Percentiles rank a stretch among this genome's conserved stretches.
Evolutionary conservation across 2,113 vertebrate species (phyloP).

Genomic region (cattle (Bos taurus)): DNA sequence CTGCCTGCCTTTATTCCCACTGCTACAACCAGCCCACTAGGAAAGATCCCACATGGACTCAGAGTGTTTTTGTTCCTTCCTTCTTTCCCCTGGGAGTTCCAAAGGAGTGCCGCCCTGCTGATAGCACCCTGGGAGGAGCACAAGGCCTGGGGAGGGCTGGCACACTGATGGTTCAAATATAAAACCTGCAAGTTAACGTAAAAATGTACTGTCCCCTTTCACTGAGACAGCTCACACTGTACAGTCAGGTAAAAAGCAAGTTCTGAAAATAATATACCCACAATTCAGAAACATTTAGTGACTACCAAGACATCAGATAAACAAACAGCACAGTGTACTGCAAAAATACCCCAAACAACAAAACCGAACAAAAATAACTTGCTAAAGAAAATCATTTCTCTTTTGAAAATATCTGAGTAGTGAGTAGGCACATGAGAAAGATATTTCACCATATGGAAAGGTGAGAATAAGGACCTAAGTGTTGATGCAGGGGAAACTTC

Average conservation of each 20-base stretch:
- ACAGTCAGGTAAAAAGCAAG: not conserved
- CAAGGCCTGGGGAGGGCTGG: not conserved
- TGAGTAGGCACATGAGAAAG: not conserved
- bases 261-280: not conserved
- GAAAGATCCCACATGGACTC: no score
- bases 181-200: not conserved
- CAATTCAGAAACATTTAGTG: not conserved
- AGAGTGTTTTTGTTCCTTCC: not conserved
- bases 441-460: not conserved
- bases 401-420: not conserved
- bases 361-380: not conserved
- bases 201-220: not conserved
- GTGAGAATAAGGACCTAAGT: not conserved
- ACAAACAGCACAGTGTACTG: not conserved
- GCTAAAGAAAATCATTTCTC: not conserved
- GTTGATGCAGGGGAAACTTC: not conserved
- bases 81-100: no score
- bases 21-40: not conserved
- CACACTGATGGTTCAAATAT: not conserved
- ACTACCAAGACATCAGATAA: not conserved
- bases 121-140: rapidly evolving
- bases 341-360: not conserved
- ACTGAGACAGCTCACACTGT: not conserved
- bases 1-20: not conserved
- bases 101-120: not conserved